Percentiles rank a stretch among this genome's conserved stretches.
Evolutionary conservation across 2,888 invertebrate species (phyloP).

Genomic region (Troilus luridus): DNA sequence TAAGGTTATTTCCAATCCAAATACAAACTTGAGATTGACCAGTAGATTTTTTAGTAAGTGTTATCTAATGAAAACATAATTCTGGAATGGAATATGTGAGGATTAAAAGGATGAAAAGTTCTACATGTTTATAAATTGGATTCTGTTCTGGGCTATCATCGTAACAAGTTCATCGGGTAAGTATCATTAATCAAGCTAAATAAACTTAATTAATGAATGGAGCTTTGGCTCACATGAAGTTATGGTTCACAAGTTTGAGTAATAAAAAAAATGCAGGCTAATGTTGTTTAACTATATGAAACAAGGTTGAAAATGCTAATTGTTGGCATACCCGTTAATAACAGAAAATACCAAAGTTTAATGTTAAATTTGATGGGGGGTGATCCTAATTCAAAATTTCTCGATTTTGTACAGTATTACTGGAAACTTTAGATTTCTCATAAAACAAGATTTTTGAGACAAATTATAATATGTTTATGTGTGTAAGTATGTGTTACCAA

Average conservation of each 20-base stretch:
- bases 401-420: too few relatives aligned
- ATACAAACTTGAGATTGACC: neutral
- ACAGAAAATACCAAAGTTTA: neutral
- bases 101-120: slow-evolving; percentile 1
- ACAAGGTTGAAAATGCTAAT: neutral
- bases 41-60: neutral
- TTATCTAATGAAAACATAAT: neutral
- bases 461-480: too few relatives aligned
- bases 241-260: too few relatives aligned
- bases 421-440: too few relatives aligned
- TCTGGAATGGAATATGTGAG: neutral
- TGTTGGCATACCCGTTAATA: neutral
- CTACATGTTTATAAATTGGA: slow-evolving; percentile 30
- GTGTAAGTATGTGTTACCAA: too few relatives aligned
- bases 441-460: too few relatives aligned
- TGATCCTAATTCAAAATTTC: too few relatives aligned
- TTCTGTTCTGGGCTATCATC: neutral
- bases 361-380: neutral
- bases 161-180: neutral
- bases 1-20: neutral
- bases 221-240: neutral
- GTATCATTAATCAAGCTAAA: neutral
- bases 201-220: neutral
- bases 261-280: neutral
- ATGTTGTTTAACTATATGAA: neutral